Percentiles rank a stretch among this genome's conserved stretches.
Evolutionary conservation across 2,113 vertebrate species (phyloP).

Genomic region (Clarias magur): DNA sequence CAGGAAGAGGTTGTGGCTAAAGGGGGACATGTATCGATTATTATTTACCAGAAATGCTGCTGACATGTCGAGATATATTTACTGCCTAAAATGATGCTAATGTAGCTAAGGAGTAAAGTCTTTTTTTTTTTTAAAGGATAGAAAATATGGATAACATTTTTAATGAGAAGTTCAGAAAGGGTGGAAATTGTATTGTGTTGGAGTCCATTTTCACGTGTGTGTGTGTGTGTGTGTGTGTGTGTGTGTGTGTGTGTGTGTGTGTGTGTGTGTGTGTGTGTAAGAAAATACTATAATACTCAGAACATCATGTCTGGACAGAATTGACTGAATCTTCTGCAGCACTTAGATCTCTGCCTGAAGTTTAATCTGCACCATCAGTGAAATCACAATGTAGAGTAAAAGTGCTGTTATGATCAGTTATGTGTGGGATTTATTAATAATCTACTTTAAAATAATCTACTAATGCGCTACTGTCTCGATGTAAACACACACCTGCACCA

Average conservation of each 20-base stretch:
- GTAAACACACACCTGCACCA: too few relatives aligned
- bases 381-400: too few relatives aligned
- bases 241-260: neutral
- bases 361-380: too few relatives aligned
- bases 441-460: too few relatives aligned
- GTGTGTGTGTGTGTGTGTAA: conserved; percentile 2
- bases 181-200: neutral
- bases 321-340: too few relatives aligned
- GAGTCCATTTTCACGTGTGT: neutral
- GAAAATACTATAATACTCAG: neutral
- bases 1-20: neutral
- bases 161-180: neutral
- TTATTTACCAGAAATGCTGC: neutral
- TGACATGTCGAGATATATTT: neutral
- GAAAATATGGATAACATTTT: neutral
- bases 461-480: too few relatives aligned
- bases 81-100: neutral
- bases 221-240: too few relatives aligned
- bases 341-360: too few relatives aligned
- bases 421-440: too few relatives aligned
- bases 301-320: too few relatives aligned
- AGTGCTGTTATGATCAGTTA: too few relatives aligned
- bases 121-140: too few relatives aligned
- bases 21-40: neutral
- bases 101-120: neutral